phyloP scores from a whole-genome alignment of 2,113 vertebrate species.

The Gobius niger region DNA sequence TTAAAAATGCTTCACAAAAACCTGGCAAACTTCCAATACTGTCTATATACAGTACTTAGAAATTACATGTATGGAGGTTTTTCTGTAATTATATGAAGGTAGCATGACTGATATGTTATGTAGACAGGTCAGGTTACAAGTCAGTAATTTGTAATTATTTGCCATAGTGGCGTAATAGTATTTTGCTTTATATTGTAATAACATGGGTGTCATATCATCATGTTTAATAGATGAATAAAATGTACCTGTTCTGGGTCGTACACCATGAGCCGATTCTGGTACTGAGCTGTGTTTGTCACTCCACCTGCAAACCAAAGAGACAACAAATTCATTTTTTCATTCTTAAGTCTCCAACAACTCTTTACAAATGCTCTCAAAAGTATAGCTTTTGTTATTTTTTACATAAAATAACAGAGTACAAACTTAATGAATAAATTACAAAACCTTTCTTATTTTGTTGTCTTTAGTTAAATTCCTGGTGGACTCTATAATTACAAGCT shows the following conservation, averaged over 20 bases:
- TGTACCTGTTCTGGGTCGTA: slow-evolving; percentile 92
- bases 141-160: no score
- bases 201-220: no score
- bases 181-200: no score
- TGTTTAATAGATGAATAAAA: no score
- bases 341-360: background rate
- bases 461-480: background rate
- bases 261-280: slow-evolving; percentile 97
- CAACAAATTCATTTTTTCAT: background rate
- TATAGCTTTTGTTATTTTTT: background rate
- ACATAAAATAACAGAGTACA: background rate
- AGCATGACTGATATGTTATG: background rate
- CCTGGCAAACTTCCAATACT: background rate
- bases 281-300: slow-evolving; percentile 97
- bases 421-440: background rate
- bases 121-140: no score
- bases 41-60: background rate
- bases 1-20: slow-evolving; percentile 5
- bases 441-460: background rate
- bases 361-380: background rate
- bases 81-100: background rate
- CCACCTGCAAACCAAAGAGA: slow-evolving; percentile 83
- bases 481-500: background rate
- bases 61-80: background rate
- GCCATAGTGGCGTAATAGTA: no score